phyloP scores from a whole-genome alignment of 2,888 invertebrate genomes.

The Leptopilina syphax region DNA sequence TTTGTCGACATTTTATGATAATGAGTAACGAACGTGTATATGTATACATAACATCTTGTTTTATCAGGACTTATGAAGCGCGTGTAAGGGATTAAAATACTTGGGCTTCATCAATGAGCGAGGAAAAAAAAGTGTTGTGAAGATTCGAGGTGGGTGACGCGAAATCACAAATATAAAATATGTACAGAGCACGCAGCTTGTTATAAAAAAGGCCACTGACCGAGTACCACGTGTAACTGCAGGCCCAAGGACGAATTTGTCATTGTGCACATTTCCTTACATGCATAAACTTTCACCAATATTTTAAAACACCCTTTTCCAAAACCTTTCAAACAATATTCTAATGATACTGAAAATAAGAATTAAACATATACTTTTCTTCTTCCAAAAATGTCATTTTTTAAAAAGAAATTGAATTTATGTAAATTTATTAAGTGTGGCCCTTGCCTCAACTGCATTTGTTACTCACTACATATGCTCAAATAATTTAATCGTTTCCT shows the following conservation, averaged over 20 bases:
- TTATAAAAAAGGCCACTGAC: slow-evolving; percentile 35
- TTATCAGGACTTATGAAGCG: slow-evolving; percentile 23
- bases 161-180: neutral
- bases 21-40: slow-evolving; percentile 23
- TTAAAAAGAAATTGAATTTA: neutral
- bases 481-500: neutral
- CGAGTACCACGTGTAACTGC: slow-evolving; percentile 17
- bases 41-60: slow-evolving; percentile 17
- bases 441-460: neutral
- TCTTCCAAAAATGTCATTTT: neutral
- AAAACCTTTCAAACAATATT: neutral
- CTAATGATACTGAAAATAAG: no score
- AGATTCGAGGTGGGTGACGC: slow-evolving; percentile 22
- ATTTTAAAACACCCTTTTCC: neutral
- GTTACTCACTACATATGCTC: neutral
- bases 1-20: slow-evolving; percentile 9
- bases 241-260: slow-evolving; percentile 23
- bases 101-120: slow-evolving; percentile 3
- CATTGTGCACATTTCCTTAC: slow-evolving; percentile 14
- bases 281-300: neutral
- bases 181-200: neutral
- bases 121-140: slow-evolving; percentile 12
- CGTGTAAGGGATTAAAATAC: slow-evolving; percentile 33
- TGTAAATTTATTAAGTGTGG: neutral
- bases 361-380: neutral